Evolutionary conservation across 2,888 invertebrate species (phyloP).

Genomic region (Cryptus armator): DNA sequence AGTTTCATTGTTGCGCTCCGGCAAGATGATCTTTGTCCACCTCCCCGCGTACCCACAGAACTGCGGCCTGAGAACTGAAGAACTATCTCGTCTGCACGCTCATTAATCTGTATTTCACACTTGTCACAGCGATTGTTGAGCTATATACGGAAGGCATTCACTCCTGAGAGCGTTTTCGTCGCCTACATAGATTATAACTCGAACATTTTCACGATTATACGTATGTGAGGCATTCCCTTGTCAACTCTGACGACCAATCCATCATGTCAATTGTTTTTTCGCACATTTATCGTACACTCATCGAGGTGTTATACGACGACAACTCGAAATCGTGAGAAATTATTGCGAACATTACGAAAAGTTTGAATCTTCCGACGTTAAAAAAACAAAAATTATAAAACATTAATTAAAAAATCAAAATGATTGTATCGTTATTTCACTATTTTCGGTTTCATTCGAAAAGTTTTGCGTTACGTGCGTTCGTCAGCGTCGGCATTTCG

Average conservation of each 20-base stretch:
- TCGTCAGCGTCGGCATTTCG: not conserved
- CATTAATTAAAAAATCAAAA: too few species aligned
- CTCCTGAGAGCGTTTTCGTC: not conserved
- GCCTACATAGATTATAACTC: not conserved
- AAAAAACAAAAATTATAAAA: too few species aligned
- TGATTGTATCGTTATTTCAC: too few species aligned
- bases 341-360: too few species aligned
- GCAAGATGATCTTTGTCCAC: slow-evolving; percentile 61
- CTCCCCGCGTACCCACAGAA: not conserved
- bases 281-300: not conserved
- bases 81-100: slow-evolving; percentile 61
- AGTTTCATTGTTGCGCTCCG: slow-evolving; percentile 27
- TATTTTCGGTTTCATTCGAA: too few species aligned
- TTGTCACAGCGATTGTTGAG: slow-evolving; percentile 66
- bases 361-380: too few species aligned
- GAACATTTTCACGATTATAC: not conserved
- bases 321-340: too few species aligned
- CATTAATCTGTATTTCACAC: slow-evolving; percentile 78
- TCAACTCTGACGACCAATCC: not conserved
- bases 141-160: slow-evolving; percentile 23
- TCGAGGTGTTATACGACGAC: not conserved
- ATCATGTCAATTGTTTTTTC: not conserved
- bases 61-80: slow-evolving; percentile 43
- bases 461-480: too few species aligned
- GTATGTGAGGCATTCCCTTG: not conserved